Base-by-base conservation (phyloP, 2,888 invertebrate genomes). In the Galerucella pusilla region DNA sequence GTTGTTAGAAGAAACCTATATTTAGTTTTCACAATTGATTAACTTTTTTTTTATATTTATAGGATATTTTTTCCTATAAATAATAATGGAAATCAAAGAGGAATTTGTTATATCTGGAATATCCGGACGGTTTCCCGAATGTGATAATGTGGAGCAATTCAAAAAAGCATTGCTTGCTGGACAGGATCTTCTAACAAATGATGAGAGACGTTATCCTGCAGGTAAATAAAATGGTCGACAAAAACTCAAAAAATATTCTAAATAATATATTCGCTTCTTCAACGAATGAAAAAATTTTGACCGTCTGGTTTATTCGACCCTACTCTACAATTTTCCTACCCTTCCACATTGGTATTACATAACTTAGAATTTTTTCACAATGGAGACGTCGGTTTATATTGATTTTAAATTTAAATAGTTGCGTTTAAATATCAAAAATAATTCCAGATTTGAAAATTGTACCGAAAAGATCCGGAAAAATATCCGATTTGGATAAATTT, bases 181-280 rank as follows among this genome's bases (percentile, higher is more conserved):
- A 72, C 88, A 89, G 49, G 92, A 82, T 75, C 61, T 96, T 88
- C 92, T 96, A 74, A 95, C 96, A 73, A 94, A 93, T 57, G 94
- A 94, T 83, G 65, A 71, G 1, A 57, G 63, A 59, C 45, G 71
- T 42, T 71, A 49, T 52, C 66, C 71, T 42, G 25, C 45, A 59
- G 71, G 71, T 71, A 57, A 46, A 35, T 42, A 42, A 35, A 35
- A 35, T 28, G 28, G 4, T 2, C 2, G 2, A 28, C 28, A 28
- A 28, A 4, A 28, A 4, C 28, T 28, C 28, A 28, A 28, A 28
- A 28, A 28, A 28, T 28, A 20, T 28, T 28, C 2, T 28, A 28
- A 28, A 28, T 28, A 28, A 28, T 28, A 28, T 28, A 4, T 28
- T 28, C 5, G 4, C 28, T 28, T 28, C 28, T 28, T 28, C 28